A percentile compares a stretch with the other conserved stretches of the same genome.
Conservation (phyloP, 1,140 invertebrate genomes). For the Myzus persicae region DNA sequence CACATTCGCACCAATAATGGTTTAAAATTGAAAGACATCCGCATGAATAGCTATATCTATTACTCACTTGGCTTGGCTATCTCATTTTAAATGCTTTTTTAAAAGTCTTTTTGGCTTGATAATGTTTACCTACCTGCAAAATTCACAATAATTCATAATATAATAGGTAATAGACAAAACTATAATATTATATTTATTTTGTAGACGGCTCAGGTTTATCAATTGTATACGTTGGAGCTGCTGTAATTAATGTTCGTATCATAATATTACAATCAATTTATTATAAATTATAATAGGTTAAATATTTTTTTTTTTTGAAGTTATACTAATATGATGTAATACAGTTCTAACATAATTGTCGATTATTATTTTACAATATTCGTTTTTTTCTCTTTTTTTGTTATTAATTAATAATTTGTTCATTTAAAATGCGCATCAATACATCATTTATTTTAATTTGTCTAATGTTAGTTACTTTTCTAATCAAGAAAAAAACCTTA, state of each 20-base stretch:
- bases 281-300: not conserved
- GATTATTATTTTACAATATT: not conserved
- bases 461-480: not conserved
- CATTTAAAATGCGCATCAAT: not conserved
- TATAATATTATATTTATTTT: not conserved
- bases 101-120: not conserved
- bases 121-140: not conserved
- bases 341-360: not conserved
- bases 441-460: not conserved
- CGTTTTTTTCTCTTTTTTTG: not conserved
- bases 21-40: not conserved
- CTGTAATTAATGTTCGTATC: not conserved
- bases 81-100: not conserved
- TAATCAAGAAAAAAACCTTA: not conserved
- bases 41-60: not conserved
- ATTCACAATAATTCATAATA: too few relatives aligned
- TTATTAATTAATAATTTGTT: not conserved
- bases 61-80: not conserved
- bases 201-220: not conserved
- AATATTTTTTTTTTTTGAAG: not conserved
- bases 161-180: too few relatives aligned
- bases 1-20: not conserved
- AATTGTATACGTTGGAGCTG: not conserved
- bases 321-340: conserved; percentile 1
- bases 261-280: not conserved